Evolutionary conservation across 2,888 invertebrate species (phyloP), one percentile per base, ranked within the genome.

Genomic region (Synergus umbraculus): DNA sequence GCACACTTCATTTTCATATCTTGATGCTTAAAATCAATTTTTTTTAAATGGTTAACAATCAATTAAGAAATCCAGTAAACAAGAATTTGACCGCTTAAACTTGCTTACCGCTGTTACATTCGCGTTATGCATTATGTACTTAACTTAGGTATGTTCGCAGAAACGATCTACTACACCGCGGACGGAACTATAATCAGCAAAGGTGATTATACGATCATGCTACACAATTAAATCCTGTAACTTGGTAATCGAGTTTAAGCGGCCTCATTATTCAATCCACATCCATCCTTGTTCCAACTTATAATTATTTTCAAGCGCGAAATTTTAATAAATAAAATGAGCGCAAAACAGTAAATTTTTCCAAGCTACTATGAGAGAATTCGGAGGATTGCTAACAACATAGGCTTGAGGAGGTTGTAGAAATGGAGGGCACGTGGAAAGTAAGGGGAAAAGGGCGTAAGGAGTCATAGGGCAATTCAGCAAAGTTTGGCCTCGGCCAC

Each of bases 391-490:
- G n/a, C 37, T 65, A 65, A 65, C 37, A 65, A 58, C 9, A 18
- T 58, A 58, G 58, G n/a, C 58, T 58, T 58, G 76, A 77, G 81
- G 82, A 76, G 83, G 66, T 84, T 81, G 82, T 81, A 81, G 83
- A 83, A 83, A 85, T 83, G 77, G 77, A 77, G 41, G 76, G 73
- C 73, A 54, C 41, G 73, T 54, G 54, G 73, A 73, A 73, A 73
- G 73, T 54, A 54, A 58, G 73, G 82, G 84, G 86, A 82, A 84
- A 85, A 85, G 88, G 86, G 86, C 87, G 86, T 89, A 90, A 90
- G 89, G 87, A 91, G 91, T 91, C 91, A 89, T 89, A 90, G 90
- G 88, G 90, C 91, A 90, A 91, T 91, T 91, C 91, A 89, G 91
- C 91, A 91, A 91, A 91, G 90, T 91, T 91, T 91, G 90, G 89